These are phyloP conservation scores for Cebidichthys violaceus DNA, from an alignment of 2,113 vertebrate genomes.

Conservation along the genomic window DNA sequence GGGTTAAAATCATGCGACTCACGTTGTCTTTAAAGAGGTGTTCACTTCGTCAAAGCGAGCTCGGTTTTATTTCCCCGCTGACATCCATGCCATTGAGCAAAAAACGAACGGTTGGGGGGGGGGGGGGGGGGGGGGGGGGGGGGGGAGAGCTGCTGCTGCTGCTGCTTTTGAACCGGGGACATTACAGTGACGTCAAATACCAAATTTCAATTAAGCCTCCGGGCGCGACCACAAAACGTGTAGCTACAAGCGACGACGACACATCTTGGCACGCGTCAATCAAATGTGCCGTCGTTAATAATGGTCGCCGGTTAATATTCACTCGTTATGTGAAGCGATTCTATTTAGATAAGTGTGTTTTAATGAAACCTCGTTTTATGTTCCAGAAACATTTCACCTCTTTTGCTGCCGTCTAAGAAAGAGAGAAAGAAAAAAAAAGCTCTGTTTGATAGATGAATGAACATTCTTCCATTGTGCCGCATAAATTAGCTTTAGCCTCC, in stretches of 20 bases:
- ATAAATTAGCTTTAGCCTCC: background rate
- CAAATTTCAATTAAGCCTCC: conserved; percentile 8
- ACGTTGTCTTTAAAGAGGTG: background rate
- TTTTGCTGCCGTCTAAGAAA: background rate
- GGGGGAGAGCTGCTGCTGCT: background rate
- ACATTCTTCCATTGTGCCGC: background rate
- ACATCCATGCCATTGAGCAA: background rate
- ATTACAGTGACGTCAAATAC: background rate
- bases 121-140: conserved; percentile 1
- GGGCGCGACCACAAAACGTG: background rate
- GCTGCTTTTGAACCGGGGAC: conserved; percentile 2
- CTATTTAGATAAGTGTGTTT: background rate
- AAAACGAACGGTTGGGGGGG: background rate
- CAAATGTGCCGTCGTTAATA: background rate
- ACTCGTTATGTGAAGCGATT: background rate
- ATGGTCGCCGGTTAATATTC: background rate
- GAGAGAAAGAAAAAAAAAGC: background rate
- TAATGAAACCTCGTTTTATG: background rate
- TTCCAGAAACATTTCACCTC: background rate
- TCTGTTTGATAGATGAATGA: background rate
- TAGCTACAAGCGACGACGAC: background rate
- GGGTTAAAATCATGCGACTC: background rate
- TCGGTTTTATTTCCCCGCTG: conserved; percentile 8
- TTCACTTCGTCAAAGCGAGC: conserved; percentile 2
- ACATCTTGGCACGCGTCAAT: conserved; percentile 14